A percentile compares a stretch with the other conserved stretches of the same genome.
Conservation (phyloP, 2,888 invertebrate species). For the Hirtodrosophila cameraria region DNA sequence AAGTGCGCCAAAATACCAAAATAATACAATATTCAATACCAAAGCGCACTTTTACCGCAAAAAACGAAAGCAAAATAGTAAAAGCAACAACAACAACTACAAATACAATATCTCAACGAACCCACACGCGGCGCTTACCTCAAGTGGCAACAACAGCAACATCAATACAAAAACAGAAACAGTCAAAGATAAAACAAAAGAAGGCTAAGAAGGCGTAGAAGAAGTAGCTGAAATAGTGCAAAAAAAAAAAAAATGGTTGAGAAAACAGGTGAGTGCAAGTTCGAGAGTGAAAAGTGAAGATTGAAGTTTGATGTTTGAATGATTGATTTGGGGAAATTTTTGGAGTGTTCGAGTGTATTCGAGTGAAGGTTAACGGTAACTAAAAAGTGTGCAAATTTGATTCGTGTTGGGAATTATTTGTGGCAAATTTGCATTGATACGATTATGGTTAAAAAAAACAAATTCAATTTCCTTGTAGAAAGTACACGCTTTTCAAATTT, state of each 20-base stretch:
- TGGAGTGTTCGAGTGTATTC: conserved; percentile 3
- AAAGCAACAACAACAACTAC: conserved; percentile 10
- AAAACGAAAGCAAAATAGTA: conserved; percentile 50
- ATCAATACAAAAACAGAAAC: conserved; percentile 16
- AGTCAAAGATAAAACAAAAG: conserved; percentile 12
- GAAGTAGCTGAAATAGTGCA: conserved; percentile 38
- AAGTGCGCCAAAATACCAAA: conserved; percentile 48
- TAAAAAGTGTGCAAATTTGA: conserved; percentile 21
- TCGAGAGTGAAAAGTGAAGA: not conserved
- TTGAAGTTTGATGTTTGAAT: not conserved
- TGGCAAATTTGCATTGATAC: conserved; percentile 5
- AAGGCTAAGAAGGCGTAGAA: conserved; percentile 5
- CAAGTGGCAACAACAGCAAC: conserved; percentile 48
- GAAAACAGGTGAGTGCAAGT: conserved; percentile 74
- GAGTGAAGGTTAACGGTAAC: conserved; percentile 29
- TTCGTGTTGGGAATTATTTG: conserved; percentile 15
- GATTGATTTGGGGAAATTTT: conserved; percentile 44
- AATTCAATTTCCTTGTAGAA: conserved; percentile 18
- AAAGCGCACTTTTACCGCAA: conserved; percentile 52
- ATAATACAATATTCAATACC: conserved; percentile 19
- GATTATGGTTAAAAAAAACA: not conserved
- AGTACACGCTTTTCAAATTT: not conserved
- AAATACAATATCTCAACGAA: conserved; percentile 36
- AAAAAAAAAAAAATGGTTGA: conserved; percentile 78
- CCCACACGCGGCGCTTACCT: conserved; percentile 62